Percentiles rank a stretch among this genome's conserved stretches.
These are phyloP conservation scores for Lapara coniferarum DNA, from an alignment of 2,888 invertebrate genomes.

Conservation along the genomic window DNA sequence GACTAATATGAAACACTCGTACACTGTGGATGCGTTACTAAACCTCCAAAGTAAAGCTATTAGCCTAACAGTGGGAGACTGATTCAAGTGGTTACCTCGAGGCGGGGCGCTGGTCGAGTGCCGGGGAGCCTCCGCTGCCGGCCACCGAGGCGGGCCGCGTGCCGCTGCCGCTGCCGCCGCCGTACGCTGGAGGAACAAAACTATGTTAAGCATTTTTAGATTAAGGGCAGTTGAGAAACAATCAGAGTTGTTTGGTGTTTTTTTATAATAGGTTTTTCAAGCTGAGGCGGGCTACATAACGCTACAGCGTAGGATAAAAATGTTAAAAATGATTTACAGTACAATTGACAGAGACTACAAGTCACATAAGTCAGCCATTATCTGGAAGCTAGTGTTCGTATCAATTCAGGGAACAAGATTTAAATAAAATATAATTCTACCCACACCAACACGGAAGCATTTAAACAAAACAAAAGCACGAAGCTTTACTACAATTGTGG, in stretches of 20 bases:
- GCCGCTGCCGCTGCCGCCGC: constrained; percentile 53
- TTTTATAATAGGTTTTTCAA: background rate
- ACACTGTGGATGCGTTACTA: background rate
- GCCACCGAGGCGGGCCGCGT: constrained; percentile 72
- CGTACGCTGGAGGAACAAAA: constrained; percentile 58
- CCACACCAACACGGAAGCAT: background rate
- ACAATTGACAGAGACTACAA: too few relatives aligned
- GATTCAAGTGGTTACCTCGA: constrained; percentile 57
- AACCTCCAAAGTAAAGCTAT: background rate
- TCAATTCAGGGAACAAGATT: background rate
- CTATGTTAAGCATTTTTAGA: background rate
- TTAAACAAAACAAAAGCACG: background rate
- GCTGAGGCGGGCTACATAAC: too few relatives aligned
- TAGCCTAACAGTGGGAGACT: background rate
- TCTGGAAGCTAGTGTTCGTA: too few relatives aligned
- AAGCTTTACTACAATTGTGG: background rate
- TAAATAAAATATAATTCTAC: background rate
- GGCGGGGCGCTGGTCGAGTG: constrained; percentile 71
- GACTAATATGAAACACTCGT: too few relatives aligned
- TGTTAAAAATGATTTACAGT: too few relatives aligned
- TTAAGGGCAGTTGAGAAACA: background rate
- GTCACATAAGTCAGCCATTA: too few relatives aligned
- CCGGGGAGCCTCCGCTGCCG: constrained; percentile 73
- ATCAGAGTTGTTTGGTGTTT: too few relatives aligned
- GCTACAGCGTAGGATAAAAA: too few relatives aligned